These are phyloP conservation scores for Cylindroiulus punctatus DNA, from an alignment of 2,888 invertebrate genomes.

Conservation along the genomic window DNA sequence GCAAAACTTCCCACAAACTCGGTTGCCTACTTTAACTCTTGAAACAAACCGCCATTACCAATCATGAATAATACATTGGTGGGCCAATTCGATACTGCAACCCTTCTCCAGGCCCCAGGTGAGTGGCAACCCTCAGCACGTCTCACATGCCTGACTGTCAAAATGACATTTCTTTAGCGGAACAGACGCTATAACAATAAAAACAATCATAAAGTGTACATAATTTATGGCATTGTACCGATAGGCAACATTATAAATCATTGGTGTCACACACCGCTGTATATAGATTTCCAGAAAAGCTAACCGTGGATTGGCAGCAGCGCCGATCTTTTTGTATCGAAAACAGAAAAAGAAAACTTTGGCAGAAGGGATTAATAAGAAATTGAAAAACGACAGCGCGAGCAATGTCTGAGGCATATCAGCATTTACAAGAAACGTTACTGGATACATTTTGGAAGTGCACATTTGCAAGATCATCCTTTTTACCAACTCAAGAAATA, in stretches of 20 bases:
- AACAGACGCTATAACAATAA: not conserved
- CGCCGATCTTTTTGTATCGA: not conserved
- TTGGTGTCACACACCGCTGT: not conserved
- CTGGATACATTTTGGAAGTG: no score
- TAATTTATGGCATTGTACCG: not conserved
- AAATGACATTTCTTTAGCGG: not conserved
- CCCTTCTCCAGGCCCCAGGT: not conserved
- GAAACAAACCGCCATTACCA: not conserved
- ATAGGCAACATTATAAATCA: conserved; percentile 12
- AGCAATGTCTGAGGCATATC: not conserved
- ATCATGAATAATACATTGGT: not conserved
- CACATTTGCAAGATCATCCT: no score
- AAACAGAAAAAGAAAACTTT: no score
- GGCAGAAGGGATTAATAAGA: not conserved
- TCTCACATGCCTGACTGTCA: not conserved
- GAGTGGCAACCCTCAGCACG: not conserved
- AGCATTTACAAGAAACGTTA: no score
- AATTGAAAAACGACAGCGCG: not conserved
- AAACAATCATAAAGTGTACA: not conserved
- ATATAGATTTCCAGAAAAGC: not conserved
- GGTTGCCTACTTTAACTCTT: not conserved
- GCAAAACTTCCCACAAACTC: not conserved
- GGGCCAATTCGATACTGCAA: not conserved
- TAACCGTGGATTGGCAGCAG: not conserved
- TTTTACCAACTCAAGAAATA: no score